A percentile compares a stretch with the other conserved stretches of the same genome.
phyloP scores from a whole-genome alignment of 64 coral and sea anemone genomes.

The Dendrophyllia cribrosa region DNA sequence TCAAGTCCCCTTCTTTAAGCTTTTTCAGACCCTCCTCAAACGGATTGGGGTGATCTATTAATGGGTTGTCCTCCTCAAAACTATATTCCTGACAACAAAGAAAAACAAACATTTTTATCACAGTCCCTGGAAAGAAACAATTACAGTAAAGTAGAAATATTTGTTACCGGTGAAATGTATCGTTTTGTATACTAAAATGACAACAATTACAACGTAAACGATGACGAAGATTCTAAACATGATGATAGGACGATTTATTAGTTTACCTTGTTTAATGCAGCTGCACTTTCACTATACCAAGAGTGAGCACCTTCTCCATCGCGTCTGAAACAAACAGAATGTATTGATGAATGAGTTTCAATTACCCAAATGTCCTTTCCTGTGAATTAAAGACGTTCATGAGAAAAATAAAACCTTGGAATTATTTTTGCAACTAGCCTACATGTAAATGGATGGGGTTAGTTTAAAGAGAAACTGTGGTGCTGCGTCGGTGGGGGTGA shows the following conservation, averaged over 20 bases:
- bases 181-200: too few relatives aligned
- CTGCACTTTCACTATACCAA: conserved; percentile 80
- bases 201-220: too few relatives aligned
- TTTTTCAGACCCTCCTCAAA: conserved; percentile 99
- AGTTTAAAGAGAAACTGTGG: too few relatives aligned
- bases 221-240: too few relatives aligned
- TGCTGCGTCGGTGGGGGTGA: too few relatives aligned
- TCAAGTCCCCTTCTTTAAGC: conserved; percentile 92
- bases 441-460: too few relatives aligned
- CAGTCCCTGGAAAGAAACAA: too few relatives aligned
- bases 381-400: neutral
- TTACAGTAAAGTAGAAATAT: too few relatives aligned
- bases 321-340: conserved; percentile 51
- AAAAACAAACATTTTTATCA: neutral
- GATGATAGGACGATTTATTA: too few relatives aligned
- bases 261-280: conserved; percentile 77
- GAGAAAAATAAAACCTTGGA: neutral
- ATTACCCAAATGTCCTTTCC: too few relatives aligned
- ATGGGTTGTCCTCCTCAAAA: conserved; percentile 95
- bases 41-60: conserved; percentile 92
- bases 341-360: neutral
- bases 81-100: conserved; percentile 72
- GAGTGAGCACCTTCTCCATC: conserved; percentile 60
- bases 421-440: neutral
- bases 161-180: too few relatives aligned